A percentile compares a stretch with the other conserved stretches of the same genome.
Conservation (phyloP, 2,888 invertebrate species). For the Megaustenia siamemsis region DNA sequence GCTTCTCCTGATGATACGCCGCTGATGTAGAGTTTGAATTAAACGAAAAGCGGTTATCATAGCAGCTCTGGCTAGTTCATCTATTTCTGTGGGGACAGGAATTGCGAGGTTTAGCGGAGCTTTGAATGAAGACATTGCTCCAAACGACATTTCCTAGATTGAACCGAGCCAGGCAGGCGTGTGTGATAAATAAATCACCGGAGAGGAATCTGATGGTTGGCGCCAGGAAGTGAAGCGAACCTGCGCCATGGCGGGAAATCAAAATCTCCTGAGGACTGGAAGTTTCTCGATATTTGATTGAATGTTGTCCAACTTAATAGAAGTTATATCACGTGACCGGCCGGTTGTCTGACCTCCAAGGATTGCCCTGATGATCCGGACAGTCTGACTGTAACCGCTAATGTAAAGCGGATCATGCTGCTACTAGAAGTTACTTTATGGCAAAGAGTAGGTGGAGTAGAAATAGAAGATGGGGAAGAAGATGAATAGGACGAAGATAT, state of each 20-base stretch:
- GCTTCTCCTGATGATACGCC: too few relatives aligned
- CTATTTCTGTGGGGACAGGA: too few relatives aligned
- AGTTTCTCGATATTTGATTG: slow-evolving; percentile 50
- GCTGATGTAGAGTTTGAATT: too few relatives aligned
- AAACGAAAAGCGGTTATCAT: too few relatives aligned
- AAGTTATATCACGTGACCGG: slow-evolving; percentile 35
- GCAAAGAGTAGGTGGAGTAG: too few relatives aligned
- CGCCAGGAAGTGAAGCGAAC: slow-evolving; percentile 20
- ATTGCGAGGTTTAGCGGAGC: too few relatives aligned
- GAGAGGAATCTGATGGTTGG: slow-evolving; percentile 24
- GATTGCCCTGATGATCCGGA: slow-evolving; percentile 29
- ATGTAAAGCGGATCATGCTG: too few relatives aligned
- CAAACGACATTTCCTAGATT: slow-evolving; percentile 26
- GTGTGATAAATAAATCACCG: slow-evolving; percentile 35
- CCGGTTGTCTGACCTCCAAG: slow-evolving; percentile 7
- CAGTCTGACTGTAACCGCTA: too few relatives aligned
- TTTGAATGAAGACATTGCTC: background rate
- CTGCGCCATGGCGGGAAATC: slow-evolving; percentile 33
- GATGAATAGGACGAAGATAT: too few relatives aligned
- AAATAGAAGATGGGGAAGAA: too few relatives aligned
- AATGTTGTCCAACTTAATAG: slow-evolving; percentile 50
- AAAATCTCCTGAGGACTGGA: slow-evolving; percentile 36
- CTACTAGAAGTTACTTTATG: too few relatives aligned
- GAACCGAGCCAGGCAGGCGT: slow-evolving; percentile 21
- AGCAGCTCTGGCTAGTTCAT: too few relatives aligned